Base-by-base conservation (phyloP, 2,888 invertebrate genomes). In the Thereva nobilitata region DNA sequence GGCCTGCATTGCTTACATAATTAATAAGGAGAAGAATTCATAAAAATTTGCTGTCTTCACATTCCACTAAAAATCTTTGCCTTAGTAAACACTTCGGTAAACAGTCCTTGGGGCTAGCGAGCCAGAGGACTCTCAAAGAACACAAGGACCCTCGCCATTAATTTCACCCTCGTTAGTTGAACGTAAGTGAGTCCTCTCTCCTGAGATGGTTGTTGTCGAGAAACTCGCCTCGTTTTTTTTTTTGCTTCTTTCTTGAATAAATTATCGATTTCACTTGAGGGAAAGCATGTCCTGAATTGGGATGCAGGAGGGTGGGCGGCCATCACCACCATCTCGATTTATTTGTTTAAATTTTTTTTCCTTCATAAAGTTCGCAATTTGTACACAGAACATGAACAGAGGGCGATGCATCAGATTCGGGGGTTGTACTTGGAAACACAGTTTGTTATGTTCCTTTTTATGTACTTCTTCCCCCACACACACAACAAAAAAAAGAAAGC, bases 141-240 rank as follows among this genome's bases (percentile, higher is more conserved):
- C 23, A 23, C 23, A 54, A 54, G 37, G 59, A 64, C 54, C 53
- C 54, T 54, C 68, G 66, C 68, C 68, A 68, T 68, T 68, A 68
- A 68, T 66, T 66, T 66, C 40, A 68, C 68, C 68, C 68, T 68
- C 66, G 68, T 68, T 66, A 68, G 65, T 66, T 55, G 63, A 52
- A 57, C 50, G 67, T 41, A 65, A 54, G 65, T 67, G 42, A 54
- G 56, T 68, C 61, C 50, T 63, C 65, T 40, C 54, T 45, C 37
- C 37, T 56, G 45, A 38, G 35, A 34, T 55, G 38, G 44, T 56
- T 8, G 56, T 61, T 65, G 57, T 34, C 59, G 50, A 37, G 59
- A 63, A 55, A 47, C 61, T 10, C 45, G 59, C 54, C 66, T 66
- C 55, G 66, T 66, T 68, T 55, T 68, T 55, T 68, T 59, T 47